Conservation (phyloP, 2,888 invertebrate species). For the Volucella zonaria region DNA sequence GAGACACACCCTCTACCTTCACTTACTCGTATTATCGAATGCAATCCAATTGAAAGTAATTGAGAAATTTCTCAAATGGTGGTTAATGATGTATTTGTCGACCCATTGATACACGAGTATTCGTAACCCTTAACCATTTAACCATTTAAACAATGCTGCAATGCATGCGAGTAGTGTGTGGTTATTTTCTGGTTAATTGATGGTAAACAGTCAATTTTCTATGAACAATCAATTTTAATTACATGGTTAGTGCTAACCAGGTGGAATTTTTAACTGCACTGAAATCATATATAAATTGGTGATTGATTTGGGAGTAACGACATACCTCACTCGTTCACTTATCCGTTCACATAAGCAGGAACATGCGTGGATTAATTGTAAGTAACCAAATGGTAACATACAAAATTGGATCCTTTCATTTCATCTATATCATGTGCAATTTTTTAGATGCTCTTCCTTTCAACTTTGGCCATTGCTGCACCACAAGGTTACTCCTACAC, state of each 20-base stretch:
- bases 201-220: constrained; percentile 14
- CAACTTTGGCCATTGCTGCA: constrained; percentile 63
- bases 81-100: constrained; percentile 28
- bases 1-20: too few relatives aligned
- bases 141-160: constrained; percentile 15
- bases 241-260: constrained; percentile 26
- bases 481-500: constrained; percentile 74
- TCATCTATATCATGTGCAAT: background rate
- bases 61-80: constrained; percentile 16
- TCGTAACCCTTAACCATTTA: constrained; percentile 19
- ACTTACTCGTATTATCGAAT: background rate
- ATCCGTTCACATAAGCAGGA: constrained; percentile 68
- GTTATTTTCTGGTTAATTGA: constrained; percentile 13
- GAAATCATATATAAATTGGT: constrained; percentile 44
- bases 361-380: constrained; percentile 76
- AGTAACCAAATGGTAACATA: constrained; percentile 6
- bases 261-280: constrained; percentile 11
- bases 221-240: constrained; percentile 51
- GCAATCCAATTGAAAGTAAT: constrained; percentile 6
- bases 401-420: too few relatives aligned
- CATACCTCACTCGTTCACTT: constrained; percentile 76
- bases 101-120: background rate
- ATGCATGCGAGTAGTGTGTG: background rate
- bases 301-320: constrained; percentile 33
- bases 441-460: constrained; percentile 71